Conservation (phyloP, 2,888 invertebrate species). For the Hydrotaea cyrtoneurina region DNA sequence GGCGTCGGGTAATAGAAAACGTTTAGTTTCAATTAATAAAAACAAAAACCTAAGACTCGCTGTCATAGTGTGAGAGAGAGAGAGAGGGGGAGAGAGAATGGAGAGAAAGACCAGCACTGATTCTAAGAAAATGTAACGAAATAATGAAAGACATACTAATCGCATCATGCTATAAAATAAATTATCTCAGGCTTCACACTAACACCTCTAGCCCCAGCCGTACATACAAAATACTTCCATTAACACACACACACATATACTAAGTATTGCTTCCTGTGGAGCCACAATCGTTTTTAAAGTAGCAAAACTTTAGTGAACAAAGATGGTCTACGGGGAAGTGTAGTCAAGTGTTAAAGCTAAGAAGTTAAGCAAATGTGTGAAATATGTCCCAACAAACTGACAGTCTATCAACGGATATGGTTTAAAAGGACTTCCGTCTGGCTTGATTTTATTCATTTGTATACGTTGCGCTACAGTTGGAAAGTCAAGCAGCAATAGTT, state of each 20-base stretch:
- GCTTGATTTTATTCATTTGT: neutral
- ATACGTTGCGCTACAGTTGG: conserved; percentile 1
- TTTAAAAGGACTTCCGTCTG: conserved; percentile 43
- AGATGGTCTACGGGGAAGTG: neutral
- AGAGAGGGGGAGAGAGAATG: no score
- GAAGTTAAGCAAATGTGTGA: conserved; percentile 41
- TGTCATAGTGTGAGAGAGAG: neutral
- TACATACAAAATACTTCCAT: no score
- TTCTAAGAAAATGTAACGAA: conserved; percentile 37
- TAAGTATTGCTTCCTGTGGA: neutral
- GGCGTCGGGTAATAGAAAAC: conserved; percentile 48
- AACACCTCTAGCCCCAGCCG: no score
- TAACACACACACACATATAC: conserved; percentile 1
- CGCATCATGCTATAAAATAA: conserved; percentile 47
- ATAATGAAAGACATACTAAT: conserved; percentile 49
- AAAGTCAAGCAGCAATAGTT: neutral
- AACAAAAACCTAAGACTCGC: neutral
- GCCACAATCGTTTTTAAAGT: neutral
- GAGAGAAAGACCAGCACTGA: neutral
- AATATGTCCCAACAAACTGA: conserved; percentile 30
- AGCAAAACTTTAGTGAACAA: neutral
- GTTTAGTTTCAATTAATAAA: conserved; percentile 66
- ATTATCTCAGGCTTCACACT: conserved; percentile 27
- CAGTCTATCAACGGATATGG: conserved; percentile 43
- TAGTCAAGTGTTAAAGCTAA: neutral